Base-by-base conservation (phyloP, 2,113 vertebrate species). In the Acanthochromis polyacanthus region DNA sequence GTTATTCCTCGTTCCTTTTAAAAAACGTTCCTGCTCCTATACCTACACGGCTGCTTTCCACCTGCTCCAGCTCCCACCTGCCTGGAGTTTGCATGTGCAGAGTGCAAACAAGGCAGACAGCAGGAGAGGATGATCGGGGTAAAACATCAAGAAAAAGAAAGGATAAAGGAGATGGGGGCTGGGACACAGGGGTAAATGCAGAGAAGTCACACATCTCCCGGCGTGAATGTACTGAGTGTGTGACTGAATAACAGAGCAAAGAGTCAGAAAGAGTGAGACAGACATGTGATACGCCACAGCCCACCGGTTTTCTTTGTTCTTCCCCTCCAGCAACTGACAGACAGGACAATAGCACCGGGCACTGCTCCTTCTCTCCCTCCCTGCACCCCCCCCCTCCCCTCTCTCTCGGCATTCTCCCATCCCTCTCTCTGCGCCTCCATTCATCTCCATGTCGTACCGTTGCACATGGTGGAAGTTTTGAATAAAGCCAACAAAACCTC, bases 331-430 rank as follows among this genome's bases (percentile, higher is more conserved):
- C 78, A 22, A 89, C 83, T 93, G 88, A 93, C 92, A 92, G 90
- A 90, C 77, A 25, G 89, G 89, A 93, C 92, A 93, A 93, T 93
- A 90, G 88, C 88, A 87, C 85, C 71, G 85, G 84, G 85, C 85
- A 86, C 50, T 14, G 77, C 84, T 87, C 87, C 79, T 86, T 81
- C 86, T 81, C 80, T 59, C 75, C 58, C 70, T 81, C 75, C 58
- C 43, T 30, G 30, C 30, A 66, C 19, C 46, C 2, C 75, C 63
- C 81, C 78, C 82, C 82, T 86, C 61, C 71, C 53, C 81, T 75
- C 58, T 81, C 71, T 82, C 85, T 75, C 56, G 25, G 19, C 68
- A 74, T 79, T 84, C 85, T 85, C 82, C 73, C 83, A 63, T 82
- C 76, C 56, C 80, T 84, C 19, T 36, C 74, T 78, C 72, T 65